Evolutionary conservation across 2,888 invertebrate species (phyloP).

Genomic region (Hirtodrosophila trivittata): DNA sequence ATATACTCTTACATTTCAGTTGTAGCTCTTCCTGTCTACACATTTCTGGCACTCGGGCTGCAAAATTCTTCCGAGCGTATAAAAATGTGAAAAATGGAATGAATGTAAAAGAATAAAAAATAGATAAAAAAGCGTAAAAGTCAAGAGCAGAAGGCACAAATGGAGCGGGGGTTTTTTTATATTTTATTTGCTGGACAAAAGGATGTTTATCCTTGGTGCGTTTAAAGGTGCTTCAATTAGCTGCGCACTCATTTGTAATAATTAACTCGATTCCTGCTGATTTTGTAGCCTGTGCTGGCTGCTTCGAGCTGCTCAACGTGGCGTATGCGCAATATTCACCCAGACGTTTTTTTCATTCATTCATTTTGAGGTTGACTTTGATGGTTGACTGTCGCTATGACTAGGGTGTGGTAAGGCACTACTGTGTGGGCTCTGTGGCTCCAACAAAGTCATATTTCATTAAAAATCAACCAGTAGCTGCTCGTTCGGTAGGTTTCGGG

Average conservation of each 20-base stretch:
- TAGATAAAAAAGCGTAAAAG: constrained; percentile 5
- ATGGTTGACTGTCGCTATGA: constrained; percentile 22
- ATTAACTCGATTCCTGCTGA: constrained; percentile 56
- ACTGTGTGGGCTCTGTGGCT: no score
- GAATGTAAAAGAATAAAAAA: not conserved
- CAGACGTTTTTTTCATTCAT: not conserved
- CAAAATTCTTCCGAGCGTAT: constrained; percentile 1
- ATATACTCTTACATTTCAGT: not conserved
- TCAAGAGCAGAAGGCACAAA: constrained; percentile 19
- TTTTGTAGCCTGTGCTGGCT: not conserved
- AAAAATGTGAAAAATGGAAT: not conserved
- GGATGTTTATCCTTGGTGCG: constrained; percentile 14
- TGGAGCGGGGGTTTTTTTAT: not conserved
- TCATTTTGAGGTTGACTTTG: constrained; percentile 45
- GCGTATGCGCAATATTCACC: constrained; percentile 67
- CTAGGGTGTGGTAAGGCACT: not conserved
- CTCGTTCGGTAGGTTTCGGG: not conserved
- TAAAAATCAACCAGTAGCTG: constrained; percentile 46
- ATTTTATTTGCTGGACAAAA: not conserved
- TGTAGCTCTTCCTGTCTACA: no score
- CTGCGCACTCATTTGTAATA: constrained; percentile 59
- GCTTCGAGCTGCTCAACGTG: constrained; percentile 53
- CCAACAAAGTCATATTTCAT: constrained; percentile 64
- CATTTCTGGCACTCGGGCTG: not conserved
- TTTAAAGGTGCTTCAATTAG: constrained; percentile 54